Percentiles rank a stretch among this genome's conserved stretches.
Evolutionary conservation across 2,888 invertebrate species (phyloP).

Genomic region (Rotaria sp.): DNA sequence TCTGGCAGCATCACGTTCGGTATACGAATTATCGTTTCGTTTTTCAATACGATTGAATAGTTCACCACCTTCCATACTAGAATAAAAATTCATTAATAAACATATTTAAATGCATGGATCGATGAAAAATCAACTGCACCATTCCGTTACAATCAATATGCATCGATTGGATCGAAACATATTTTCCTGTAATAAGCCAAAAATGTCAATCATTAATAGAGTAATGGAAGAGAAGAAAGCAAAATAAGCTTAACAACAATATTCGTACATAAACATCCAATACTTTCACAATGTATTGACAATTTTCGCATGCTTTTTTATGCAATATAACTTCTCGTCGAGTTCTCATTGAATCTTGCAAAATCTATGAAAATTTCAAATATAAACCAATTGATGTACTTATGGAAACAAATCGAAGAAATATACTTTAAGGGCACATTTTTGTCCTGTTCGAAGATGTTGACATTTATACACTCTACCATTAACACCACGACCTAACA

Average conservation of each 20-base stretch:
- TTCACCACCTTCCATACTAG: constrained; percentile 39
- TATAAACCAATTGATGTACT: neutral
- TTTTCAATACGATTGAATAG: constrained; percentile 35
- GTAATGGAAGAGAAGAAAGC: neutral
- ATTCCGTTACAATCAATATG: constrained; percentile 94
- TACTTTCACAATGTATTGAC: constrained; percentile 82
- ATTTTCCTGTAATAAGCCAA: constrained; percentile 58
- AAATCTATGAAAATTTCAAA: neutral
- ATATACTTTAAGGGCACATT: constrained; percentile 35
- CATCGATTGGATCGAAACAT: constrained; percentile 72
- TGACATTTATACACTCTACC: constrained; percentile 36
- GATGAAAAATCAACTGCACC: constrained; percentile 55
- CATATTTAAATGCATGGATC: no score
- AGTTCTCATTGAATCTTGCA: constrained; percentile 31
- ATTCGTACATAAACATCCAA: constrained; percentile 73
- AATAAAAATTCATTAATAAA: constrained; percentile 48
- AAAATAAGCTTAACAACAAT: neutral
- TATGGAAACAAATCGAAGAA: neutral
- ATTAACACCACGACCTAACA: constrained; percentile 29
- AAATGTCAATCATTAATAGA: no score
- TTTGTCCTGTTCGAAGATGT: constrained; percentile 30
- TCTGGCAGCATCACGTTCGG: constrained; percentile 71
- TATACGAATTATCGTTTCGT: constrained; percentile 27
- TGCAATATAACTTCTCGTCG: constrained; percentile 36
- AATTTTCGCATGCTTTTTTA: constrained; percentile 58